phyloP scores from a whole-genome alignment of 2,797 vertebrate species.

The Epinephelus coioides region DNA sequence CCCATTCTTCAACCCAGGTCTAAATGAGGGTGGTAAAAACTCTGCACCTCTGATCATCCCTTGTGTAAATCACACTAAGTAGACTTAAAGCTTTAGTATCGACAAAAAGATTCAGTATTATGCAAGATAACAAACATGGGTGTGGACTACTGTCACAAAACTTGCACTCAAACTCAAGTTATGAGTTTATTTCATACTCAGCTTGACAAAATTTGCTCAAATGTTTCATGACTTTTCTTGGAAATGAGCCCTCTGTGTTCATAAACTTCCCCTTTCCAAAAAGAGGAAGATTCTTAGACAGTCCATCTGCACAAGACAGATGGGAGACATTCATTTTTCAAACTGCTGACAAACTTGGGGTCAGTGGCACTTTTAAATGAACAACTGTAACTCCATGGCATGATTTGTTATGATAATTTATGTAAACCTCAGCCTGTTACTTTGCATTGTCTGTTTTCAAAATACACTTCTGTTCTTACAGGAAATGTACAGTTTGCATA shows the following conservation, averaged over 20 bases:
- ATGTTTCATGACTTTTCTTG: background rate
- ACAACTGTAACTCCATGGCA: background rate
- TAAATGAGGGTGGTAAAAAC: too few species aligned
- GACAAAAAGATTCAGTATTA: background rate
- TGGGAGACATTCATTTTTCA: background rate
- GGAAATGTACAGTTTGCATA: too few species aligned
- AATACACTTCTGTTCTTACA: too few species aligned
- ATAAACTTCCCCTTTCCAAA: background rate
- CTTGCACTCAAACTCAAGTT: background rate
- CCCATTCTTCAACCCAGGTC: too few species aligned
- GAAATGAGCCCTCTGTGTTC: background rate
- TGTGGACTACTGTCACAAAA: background rate
- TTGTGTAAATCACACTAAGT: background rate
- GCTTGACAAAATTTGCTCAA: background rate
- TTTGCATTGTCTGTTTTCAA: too few species aligned
- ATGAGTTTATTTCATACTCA: background rate
- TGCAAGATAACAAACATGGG: background rate
- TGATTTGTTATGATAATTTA: background rate
- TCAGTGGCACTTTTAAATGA: background rate
- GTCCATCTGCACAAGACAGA: background rate
- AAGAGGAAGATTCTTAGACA: background rate
- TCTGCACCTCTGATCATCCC: background rate
- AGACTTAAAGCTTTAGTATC: background rate
- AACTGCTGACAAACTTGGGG: background rate
- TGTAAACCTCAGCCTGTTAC: too few species aligned